Conservation (phyloP, 2,797 vertebrate species). For the Rhabdophis nuchalis region DNA sequence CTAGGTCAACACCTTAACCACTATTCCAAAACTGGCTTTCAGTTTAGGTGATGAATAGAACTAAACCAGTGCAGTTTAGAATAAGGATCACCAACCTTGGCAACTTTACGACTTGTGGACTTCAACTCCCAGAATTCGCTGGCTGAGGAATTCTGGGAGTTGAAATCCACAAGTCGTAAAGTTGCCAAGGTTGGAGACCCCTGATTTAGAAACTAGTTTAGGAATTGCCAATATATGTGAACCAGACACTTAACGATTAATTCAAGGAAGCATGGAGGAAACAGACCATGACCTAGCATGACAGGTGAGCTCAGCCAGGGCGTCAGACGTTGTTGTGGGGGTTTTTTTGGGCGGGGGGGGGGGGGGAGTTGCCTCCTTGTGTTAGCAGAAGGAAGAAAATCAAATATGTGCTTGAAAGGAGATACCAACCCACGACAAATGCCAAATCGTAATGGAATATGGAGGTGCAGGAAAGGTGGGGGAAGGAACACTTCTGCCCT, state of each 20-base stretch:
- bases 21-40: not conserved
- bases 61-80: not conserved
- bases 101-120: too few relatives aligned
- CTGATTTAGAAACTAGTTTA: not conserved
- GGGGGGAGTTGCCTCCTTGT: not conserved
- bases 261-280: not conserved
- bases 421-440: not conserved
- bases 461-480: not conserved
- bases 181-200: too few relatives aligned
- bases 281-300: not conserved
- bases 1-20: not conserved
- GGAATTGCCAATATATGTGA: not conserved
- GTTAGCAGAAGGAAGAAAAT: not conserved
- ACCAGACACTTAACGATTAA: not conserved
- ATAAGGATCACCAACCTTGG: too few relatives aligned
- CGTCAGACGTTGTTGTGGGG: not conserved
- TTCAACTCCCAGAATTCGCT: too few relatives aligned
- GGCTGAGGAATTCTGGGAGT: too few relatives aligned
- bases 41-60: not conserved
- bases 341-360: too few relatives aligned
- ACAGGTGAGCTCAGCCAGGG: not conserved
- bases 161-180: too few relatives aligned
- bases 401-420: not conserved
- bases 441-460: not conserved
- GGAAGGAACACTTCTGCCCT: not conserved